phyloP scores from a whole-genome alignment of 2,797 vertebrate genomes.

The Muraenolepis orangiensis region DNA sequence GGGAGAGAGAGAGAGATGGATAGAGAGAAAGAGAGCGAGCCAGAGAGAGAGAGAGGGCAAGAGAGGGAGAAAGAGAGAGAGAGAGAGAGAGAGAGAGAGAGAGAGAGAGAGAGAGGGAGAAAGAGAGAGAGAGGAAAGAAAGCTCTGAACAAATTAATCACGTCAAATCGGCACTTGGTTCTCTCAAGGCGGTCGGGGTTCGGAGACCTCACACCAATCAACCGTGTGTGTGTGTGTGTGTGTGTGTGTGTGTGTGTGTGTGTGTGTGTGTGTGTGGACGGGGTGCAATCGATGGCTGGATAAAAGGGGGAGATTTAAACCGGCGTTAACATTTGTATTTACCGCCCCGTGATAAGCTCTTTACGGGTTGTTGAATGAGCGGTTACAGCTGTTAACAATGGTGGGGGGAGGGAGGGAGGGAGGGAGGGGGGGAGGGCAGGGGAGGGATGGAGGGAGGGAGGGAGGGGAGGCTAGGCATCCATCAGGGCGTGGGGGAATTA shows the following conservation, averaged over 20 bases:
- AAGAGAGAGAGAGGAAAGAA: no score
- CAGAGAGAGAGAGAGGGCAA: no score
- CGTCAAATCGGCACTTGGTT: background rate
- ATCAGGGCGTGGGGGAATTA: conserved; percentile 49
- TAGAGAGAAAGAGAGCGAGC: no score
- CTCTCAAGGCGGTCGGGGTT: background rate
- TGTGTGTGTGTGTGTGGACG: no score
- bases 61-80: no score
- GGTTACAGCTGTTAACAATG: conserved; percentile 49
- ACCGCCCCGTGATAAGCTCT: conserved; percentile 50
- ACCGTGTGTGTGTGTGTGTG: no score
- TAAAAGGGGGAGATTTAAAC: conserved; percentile 39
- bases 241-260: no score
- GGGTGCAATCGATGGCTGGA: background rate
- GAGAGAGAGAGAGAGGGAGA: no score
- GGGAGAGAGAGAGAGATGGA: no score
- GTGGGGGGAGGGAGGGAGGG: conserved; percentile 11
- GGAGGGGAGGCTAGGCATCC: conserved; percentile 38
- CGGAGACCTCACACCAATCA: background rate
- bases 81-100: no score
- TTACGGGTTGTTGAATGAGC: conserved; percentile 49
- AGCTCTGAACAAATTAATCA: background rate
- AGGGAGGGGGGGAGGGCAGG: conserved; percentile 32
- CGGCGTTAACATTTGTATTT: conserved; percentile 57
- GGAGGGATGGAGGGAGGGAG: conserved; percentile 18